Base-by-base conservation (phyloP, 2,113 vertebrate genomes). In the Gadus chalcogrammus region DNA sequence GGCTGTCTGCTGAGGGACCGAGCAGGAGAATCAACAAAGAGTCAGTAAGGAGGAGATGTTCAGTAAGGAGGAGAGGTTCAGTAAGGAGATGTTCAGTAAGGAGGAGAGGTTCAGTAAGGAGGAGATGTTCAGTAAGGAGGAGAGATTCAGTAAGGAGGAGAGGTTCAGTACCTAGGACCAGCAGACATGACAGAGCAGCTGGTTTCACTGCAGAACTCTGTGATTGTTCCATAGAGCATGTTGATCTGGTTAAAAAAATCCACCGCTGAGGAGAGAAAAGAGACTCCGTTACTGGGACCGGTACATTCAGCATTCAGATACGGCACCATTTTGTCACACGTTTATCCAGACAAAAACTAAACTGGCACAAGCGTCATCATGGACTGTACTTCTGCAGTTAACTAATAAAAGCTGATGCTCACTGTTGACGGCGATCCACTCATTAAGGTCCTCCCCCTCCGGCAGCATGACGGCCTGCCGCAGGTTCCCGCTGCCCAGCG, bases 211-310 rank as follows among this genome's bases (percentile, higher is more conserved):
- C 97, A 99, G 87, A 99, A 99, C 80, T 99, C 97, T 0, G 97
- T 98, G 77, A 98, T 98, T 76, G 97, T 99, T 70, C 97, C 97
- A 0, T 98, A 98, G 3, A 99, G 77, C 97, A 98, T 99, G 86
- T 99, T 98, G 85, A 99, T 99, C 80, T 98, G 97, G 87, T 99
- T 99, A 90, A 98, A 98, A 87, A 99, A 98, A 88, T 99, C 97
- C 88, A 99, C 96, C 2, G 95, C 96, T 98, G 79, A 28, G 76
- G 80, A 64, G 75, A 70, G 0, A 1, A 0, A n/a, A 27, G 58
- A 2, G 9, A 56, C 58, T 28, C 4, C 56, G 15, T 17, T 9
- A 53, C 31, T 16, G 42, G 8, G 42, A 12, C 42, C 12, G 9
- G 8, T 48, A 48, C 42, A 48, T 48, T 48, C 12, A 9, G 12